Percentiles rank a stretch among this genome's conserved stretches.
Conservation (phyloP, 2,113 vertebrate genomes). For the Pleuronectes platessa region DNA sequence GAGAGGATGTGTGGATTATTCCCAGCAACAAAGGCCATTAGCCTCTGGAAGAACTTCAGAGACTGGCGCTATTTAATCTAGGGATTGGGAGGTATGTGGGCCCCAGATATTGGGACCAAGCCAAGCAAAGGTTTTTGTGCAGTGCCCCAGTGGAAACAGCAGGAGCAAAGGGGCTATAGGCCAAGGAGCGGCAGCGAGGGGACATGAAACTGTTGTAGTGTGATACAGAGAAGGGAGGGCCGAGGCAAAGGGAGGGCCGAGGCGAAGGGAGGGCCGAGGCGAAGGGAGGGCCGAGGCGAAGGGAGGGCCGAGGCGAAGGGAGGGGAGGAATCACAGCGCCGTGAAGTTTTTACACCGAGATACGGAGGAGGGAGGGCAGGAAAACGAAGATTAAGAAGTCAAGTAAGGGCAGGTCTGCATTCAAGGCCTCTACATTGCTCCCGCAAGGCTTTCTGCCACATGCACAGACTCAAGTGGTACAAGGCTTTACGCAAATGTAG, state of each 20-base stretch:
- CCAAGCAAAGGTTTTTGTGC: conserved; percentile 77
- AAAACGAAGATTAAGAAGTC: conserved; percentile 83
- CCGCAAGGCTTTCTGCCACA: conserved; percentile 22
- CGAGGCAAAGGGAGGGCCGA: conserved; percentile 34
- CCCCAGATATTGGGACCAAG: conserved; percentile 75
- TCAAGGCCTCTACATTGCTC: conserved; percentile 48
- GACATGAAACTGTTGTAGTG: conserved; percentile 63
- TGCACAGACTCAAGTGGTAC: conserved; percentile 13
- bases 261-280: conserved; percentile 35
- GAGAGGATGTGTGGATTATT: conserved; percentile 88
- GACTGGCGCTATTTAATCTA: conserved; percentile 83
- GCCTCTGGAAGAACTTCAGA: conserved; percentile 86
- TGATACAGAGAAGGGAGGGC: conserved; percentile 68
- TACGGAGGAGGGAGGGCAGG: conserved; percentile 73
- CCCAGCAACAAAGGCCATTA: conserved; percentile 88
- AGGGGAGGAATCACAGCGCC: conserved; percentile 60
- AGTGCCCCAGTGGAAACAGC: conserved; percentile 75
- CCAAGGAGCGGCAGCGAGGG: conserved; percentile 51
- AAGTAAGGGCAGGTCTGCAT: conserved; percentile 77
- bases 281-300: conserved; percentile 57
- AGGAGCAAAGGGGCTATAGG: conserved; percentile 56
- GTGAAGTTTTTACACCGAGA: conserved; percentile 71
- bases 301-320: conserved; percentile 56
- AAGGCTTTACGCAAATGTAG: conserved; percentile 19
- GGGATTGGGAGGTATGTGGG: conserved; percentile 84